Base-by-base conservation (phyloP, 2,113 vertebrate species). In the Chloebia gouldiae region DNA sequence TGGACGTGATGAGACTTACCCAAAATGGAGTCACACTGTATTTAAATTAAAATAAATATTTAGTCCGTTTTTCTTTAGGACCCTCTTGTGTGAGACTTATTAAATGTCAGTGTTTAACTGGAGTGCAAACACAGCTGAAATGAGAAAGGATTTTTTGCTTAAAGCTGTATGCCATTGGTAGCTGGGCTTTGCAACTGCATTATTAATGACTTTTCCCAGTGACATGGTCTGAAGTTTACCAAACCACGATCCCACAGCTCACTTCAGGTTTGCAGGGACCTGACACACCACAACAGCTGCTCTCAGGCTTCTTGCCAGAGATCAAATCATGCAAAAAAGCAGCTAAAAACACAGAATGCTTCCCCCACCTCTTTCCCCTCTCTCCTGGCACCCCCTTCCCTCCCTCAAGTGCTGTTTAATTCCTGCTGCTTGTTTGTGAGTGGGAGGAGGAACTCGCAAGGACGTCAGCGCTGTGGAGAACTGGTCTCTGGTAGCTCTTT, bases 21-120 rank as follows among this genome's bases (percentile, higher is more conserved):
- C 90, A 30, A 88, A 94, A 63, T 92, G 88, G 88, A 95, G 86
- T 86, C 92, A 88, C 16, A 19, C 88, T 80, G 73, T 60, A 60
- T 88, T 97, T 76, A 71, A 93, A 94, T 95, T 14, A 83, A 96
- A 97, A 94, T 71, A 92, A 94, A 88, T 90, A 92, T 95, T 96
- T 81, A 85, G 70, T 23, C 57, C 14, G 5, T 42, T 65, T 91
- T 92, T 80, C 91, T 91, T 94, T n/a, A 78, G 57, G 78, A 72
- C 87, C 42, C 45, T 94, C 94, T 86, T 69, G 49, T 95, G 92
- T 72, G 91, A 91, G 81, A 50, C 79, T 92, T 93, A 73, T n/a
- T 91, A 93, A 95, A 92, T 86, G 94, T 85, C 79, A 68, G 88
- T 68, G 73, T 96, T 95, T 82, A 92, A 93, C 83, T 39, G 80